phyloP scores from a whole-genome alignment of 2,888 invertebrate genomes.

The Slavum lentiscoides region DNA sequence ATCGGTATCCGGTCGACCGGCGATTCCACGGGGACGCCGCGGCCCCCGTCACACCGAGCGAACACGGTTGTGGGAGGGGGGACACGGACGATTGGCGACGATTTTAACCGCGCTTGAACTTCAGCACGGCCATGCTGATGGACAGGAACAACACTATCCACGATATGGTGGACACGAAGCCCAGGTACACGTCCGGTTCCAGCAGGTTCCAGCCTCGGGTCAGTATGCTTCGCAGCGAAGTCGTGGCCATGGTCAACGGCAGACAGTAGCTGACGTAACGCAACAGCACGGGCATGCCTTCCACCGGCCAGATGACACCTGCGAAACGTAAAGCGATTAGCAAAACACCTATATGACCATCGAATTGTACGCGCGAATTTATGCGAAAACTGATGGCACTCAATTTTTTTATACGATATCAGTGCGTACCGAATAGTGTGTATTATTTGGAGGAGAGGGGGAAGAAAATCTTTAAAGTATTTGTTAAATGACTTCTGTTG shows the following conservation, averaged over 20 bases:
- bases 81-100: background rate
- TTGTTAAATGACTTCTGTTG: too few relatives aligned
- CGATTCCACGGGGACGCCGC: too few relatives aligned
- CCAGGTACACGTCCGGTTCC: constrained; percentile 83
- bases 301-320: constrained; percentile 96
- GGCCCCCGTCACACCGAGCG: too few relatives aligned
- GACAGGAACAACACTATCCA: constrained; percentile 85
- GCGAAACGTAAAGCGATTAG: constrained; percentile 51
- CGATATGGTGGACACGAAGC: constrained; percentile 79
- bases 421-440: too few relatives aligned
- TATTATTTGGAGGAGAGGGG: too few relatives aligned
- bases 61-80: background rate
- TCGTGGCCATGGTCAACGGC: constrained; percentile 90
- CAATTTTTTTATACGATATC: too few relatives aligned
- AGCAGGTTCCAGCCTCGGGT: constrained; percentile 84
- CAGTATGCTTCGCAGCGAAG: constrained; percentile 81
- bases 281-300: constrained; percentile 87
- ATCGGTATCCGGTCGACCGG: too few relatives aligned
- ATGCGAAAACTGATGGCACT: too few relatives aligned
- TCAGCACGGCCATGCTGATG: constrained; percentile 78
- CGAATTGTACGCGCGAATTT: too few relatives aligned
- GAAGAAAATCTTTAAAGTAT: too few relatives aligned
- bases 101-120: constrained; percentile 75
- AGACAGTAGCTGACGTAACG: constrained; percentile 81
- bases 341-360: too few relatives aligned